Evolutionary conservation across 2,888 invertebrate species (phyloP), one percentile per base, ranked within the genome.

Genomic region (Pseudococcus viburni): DNA sequence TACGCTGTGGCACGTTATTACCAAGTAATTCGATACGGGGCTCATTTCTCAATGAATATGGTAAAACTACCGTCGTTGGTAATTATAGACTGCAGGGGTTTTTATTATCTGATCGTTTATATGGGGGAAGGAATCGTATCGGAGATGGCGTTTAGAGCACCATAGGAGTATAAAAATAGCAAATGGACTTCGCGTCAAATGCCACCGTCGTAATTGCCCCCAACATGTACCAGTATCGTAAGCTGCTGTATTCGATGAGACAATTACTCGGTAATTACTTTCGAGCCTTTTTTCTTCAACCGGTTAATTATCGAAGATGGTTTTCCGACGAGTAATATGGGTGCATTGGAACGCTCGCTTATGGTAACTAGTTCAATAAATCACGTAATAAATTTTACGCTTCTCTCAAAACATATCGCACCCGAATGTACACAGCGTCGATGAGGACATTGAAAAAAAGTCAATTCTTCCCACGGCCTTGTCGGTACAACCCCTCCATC

Each of bases 401-500:
- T 68, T 12, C 26, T 68, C 26, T 68, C 68, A 68, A 68, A 68
- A 26, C 68, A 68, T 64, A 51, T 51, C 48, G n/a, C 55, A 55
- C n/a, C 55, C 55, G n/a, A n/a, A 55, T 15, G 48, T 51, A 51
- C 48, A 12, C 12, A 55, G n/a, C n/a, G 0, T 6, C 5, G n/a
- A 17, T 4, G 51, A 51, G 6, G 55, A 55, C 55, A 55, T 68
- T 26, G 68, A 26, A 68, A 68, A 68, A 68, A 68, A 68, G 68
- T 68, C 68, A 68, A 68, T 68, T 64, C 68, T 68, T 68, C 68
- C 68, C 68, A 68, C 68, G 68, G 68, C 68, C 68, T 55, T 3
- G 8, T n/a, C 22, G 22, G 22, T 9, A 3, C 4, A 68, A 8
- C 68, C 22, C 15, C 26, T 9, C 22, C 68, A 26, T 26, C 22